These are phyloP conservation scores for Enteromius mattozi DNA, from an alignment of 2,797 vertebrate species.

Conservation along the genomic window DNA sequence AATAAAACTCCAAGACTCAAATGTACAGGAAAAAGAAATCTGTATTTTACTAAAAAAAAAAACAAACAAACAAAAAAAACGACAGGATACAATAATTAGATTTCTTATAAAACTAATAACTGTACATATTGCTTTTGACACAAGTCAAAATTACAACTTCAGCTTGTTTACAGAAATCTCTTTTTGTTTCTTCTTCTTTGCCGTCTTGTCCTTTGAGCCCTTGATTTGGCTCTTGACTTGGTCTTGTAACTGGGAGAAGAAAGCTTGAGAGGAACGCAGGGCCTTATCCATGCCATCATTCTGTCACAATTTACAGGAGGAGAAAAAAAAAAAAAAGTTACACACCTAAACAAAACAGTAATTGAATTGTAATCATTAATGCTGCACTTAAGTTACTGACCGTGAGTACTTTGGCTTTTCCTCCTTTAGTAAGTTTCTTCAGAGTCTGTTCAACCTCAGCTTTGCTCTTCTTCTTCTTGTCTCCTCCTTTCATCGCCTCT, in stretches of 20 bases:
- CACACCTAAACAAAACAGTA: not conserved
- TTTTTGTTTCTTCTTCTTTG: slow-evolving; percentile 84
- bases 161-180: slow-evolving; percentile 89
- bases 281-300: slow-evolving; percentile 94
- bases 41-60: slow-evolving; percentile 51
- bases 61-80: slow-evolving; percentile 1
- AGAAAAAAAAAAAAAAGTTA: not conserved
- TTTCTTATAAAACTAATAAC: slow-evolving; percentile 32
- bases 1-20: not conserved
- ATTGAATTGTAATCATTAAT: not conserved
- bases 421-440: slow-evolving; percentile 86
- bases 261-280: slow-evolving; percentile 91
- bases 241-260: slow-evolving; percentile 96
- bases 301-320: slow-evolving; percentile 70
- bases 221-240: slow-evolving; percentile 94
- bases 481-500: slow-evolving; percentile 76
- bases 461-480: slow-evolving; percentile 77
- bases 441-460: slow-evolving; percentile 80
- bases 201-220: slow-evolving; percentile 78
- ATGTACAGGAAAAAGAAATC: not conserved
- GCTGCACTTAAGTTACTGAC: slow-evolving; percentile 70
- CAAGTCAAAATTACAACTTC: slow-evolving; percentile 81
- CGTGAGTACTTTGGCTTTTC: slow-evolving; percentile 88
- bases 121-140: slow-evolving; percentile 51
- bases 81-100: slow-evolving; percentile 2